phyloP scores from a whole-genome alignment of 1,140 invertebrate species.

The Dufourea novaeangliae region DNA sequence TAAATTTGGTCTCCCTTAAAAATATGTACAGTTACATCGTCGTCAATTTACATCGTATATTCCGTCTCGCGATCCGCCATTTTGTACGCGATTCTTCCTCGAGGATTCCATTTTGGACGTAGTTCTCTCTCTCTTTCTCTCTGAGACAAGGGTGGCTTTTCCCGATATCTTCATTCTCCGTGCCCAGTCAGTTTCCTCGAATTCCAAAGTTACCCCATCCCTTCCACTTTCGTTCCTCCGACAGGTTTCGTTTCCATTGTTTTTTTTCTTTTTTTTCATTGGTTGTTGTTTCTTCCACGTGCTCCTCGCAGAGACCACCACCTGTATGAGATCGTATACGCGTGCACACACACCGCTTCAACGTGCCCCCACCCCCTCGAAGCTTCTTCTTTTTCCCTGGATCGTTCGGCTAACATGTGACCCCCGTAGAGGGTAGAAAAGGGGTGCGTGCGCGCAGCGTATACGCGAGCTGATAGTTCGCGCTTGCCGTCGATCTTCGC shows the following conservation, averaged over 20 bases:
- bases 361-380: too few relatives aligned
- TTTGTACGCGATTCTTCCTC: constrained; percentile 17
- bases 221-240: too few relatives aligned
- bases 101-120: neutral
- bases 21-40: constrained; percentile 64
- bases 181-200: too few relatives aligned
- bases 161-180: too few relatives aligned
- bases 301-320: neutral
- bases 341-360: neutral
- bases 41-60: constrained; percentile 56
- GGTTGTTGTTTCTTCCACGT: neutral
- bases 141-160: too few relatives aligned
- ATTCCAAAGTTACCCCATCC: too few relatives aligned
- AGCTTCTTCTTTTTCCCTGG: too few relatives aligned
- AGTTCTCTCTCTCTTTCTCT: neutral
- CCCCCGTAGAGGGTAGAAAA: neutral
- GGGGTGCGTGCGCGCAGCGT: neutral
- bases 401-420: too few relatives aligned
- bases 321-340: neutral
- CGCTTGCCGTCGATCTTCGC: constrained; percentile 37
- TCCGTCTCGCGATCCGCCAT: neutral
- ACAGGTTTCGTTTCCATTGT: neutral
- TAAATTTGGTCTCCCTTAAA: constrained; percentile 61
- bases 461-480: constrained; percentile 19
- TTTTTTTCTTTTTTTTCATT: neutral